These are phyloP conservation scores for Enteromius afrohamiltoni DNA, from an alignment of 2,797 vertebrate genomes.

Conservation along the genomic window DNA sequence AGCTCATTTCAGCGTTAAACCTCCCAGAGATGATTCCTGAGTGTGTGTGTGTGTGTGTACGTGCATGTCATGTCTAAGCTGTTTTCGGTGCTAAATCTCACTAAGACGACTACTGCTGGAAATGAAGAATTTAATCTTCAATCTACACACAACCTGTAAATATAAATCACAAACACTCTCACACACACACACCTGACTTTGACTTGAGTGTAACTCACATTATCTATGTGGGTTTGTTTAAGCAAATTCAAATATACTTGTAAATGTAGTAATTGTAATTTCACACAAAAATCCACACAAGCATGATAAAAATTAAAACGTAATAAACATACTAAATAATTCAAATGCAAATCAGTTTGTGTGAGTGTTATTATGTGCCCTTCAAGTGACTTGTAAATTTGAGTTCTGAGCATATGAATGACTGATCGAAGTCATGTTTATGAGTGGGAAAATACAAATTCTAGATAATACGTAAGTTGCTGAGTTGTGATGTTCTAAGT, in stretches of 20 bases:
- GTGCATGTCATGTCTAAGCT: constrained; percentile 27
- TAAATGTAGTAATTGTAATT: background rate
- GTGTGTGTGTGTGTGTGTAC: constrained; percentile 32
- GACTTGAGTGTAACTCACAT: background rate
- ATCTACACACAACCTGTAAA: constrained; percentile 42
- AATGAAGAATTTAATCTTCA: constrained; percentile 57
- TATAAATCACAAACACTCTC: constrained; percentile 27
- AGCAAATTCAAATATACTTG: background rate
- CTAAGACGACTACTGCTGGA: constrained; percentile 46
- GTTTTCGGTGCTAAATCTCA: constrained; percentile 45
- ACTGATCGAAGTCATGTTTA: background rate
- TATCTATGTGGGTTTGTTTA: background rate
- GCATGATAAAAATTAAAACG: background rate
- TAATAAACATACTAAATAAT: background rate
- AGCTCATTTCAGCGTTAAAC: constrained; percentile 43
- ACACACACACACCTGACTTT: constrained; percentile 9
- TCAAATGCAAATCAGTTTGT: background rate
- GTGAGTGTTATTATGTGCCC: background rate
- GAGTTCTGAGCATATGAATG: background rate
- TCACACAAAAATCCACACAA: background rate
- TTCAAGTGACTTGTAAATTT: background rate
- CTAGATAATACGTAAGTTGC: background rate
- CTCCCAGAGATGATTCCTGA: constrained; percentile 22
- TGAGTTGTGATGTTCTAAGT: background rate
- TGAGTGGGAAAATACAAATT: background rate